phyloP scores from a whole-genome alignment of 2,113 vertebrate genomes.

The Nothocercus julius region DNA sequence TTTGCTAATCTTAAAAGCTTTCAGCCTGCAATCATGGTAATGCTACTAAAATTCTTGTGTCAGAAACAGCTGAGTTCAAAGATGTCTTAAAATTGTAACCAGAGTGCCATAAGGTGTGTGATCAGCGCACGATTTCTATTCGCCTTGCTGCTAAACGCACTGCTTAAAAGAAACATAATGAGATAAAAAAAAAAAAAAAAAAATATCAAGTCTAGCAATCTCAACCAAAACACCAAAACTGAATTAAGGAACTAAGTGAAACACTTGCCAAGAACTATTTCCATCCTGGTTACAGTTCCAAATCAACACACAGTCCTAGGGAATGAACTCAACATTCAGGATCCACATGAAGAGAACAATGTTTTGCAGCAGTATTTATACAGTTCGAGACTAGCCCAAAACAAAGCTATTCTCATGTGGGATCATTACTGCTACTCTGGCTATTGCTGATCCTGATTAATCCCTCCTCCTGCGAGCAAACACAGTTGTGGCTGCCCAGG shows the following conservation, averaged over 20 bases:
- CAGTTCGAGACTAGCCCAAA: neutral
- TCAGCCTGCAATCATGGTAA: neutral
- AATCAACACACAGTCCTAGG: neutral
- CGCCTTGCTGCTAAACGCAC: neutral
- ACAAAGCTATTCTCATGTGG: neutral
- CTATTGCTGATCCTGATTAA: constrained; percentile 39
- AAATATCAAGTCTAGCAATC: neutral
- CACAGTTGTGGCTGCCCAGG: constrained; percentile 6
- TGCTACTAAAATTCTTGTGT: constrained; percentile 4
- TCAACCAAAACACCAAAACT: neutral
- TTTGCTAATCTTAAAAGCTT: constrained; percentile 16
- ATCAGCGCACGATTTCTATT: neutral
- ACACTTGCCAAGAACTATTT: constrained; percentile 17
- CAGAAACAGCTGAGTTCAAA: constrained; percentile 20
- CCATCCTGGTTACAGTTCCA: neutral
- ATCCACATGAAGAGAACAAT: constrained; percentile 29
- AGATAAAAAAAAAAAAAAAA: neutral
- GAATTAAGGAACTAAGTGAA: constrained; percentile 5
- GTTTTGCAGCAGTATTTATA: neutral
- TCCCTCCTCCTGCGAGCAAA: constrained; percentile 19
- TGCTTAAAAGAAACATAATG: neutral
- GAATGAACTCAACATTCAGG: neutral
- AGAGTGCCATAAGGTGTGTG: neutral
- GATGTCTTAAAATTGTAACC: neutral
- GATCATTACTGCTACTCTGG: neutral